phyloP scores from a whole-genome alignment of 23 tunicate species.

The Halocynthia aurantium region DNA sequence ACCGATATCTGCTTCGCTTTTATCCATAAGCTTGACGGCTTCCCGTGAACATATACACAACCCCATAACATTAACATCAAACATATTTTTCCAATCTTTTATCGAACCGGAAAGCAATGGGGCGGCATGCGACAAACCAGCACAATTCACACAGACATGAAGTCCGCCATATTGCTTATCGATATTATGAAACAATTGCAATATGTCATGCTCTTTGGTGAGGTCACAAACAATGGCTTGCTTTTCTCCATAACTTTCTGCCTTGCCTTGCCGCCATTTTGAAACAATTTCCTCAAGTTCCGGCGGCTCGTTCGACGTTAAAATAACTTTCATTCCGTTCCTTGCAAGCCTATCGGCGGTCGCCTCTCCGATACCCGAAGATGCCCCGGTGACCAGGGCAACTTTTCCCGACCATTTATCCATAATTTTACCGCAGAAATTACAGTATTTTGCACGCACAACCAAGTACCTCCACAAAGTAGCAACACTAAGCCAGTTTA shows the following conservation, averaged over 20 bases:
- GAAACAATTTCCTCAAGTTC: conserved; percentile 35
- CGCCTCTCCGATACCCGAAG: conserved; percentile 39
- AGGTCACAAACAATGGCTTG: conserved; percentile 32
- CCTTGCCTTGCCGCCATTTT: background rate
- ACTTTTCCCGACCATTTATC: conserved; percentile 40
- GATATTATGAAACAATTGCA: conserved; percentile 34
- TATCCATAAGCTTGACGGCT: conserved; percentile 32
- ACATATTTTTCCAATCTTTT: conserved; percentile 47
- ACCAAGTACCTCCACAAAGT: no score
- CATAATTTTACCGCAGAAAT: conserved; percentile 7
- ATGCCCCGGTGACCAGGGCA: conserved; percentile 53
- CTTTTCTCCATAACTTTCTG: conserved; percentile 13
- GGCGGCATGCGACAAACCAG: conserved; percentile 33
- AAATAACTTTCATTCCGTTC: conserved; percentile 41
- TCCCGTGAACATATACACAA: conserved; percentile 45
- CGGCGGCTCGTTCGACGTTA: conserved; percentile 22
- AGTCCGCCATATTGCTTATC: conserved; percentile 29
- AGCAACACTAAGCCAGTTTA: no score
- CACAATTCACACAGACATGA: conserved; percentile 45
- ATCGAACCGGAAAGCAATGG: conserved; percentile 24
- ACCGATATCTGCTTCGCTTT: conserved; percentile 38
- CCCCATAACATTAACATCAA: conserved; percentile 47
- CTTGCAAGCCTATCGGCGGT: conserved; percentile 26
- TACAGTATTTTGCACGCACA: no score
- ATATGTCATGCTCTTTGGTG: conserved; percentile 27